Evolutionary conservation across 92 coral and sea anemone genomes (phyloP).

Genomic region (Porites evermanni): DNA sequence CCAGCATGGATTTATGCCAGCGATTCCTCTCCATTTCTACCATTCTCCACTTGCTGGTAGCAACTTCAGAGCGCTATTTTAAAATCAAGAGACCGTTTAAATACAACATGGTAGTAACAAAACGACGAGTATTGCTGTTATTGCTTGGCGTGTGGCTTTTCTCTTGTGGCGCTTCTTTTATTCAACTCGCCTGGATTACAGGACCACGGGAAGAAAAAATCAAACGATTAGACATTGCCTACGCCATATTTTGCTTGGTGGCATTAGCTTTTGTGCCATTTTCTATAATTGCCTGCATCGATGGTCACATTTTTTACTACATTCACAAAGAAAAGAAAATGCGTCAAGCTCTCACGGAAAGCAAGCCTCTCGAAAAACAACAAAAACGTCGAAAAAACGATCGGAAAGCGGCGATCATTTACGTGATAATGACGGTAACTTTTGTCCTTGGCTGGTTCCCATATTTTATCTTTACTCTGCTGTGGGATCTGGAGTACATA

Average conservation of each 20-base stretch:
- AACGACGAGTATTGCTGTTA: constrained; percentile 49
- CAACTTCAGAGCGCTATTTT: constrained; percentile 78
- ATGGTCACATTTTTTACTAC: constrained; percentile 64
- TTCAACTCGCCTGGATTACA: constrained; percentile 64
- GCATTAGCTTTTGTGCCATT: constrained; percentile 70
- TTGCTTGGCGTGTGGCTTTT: constrained; percentile 66
- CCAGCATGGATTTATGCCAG: constrained; percentile 78
- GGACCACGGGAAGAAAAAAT: not conserved
- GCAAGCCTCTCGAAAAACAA: constrained; percentile 1
- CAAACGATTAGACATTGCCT: constrained; percentile 38
- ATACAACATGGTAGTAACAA: constrained; percentile 66
- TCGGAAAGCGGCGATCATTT: constrained; percentile 56
- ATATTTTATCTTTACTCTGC: constrained; percentile 64
- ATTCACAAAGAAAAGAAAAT: constrained; percentile 58
- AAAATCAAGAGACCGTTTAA: constrained; percentile 73
- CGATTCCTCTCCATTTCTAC: constrained; percentile 75
- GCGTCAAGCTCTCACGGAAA: constrained; percentile 28
- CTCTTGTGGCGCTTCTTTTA: constrained; percentile 65
- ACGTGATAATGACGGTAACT: constrained; percentile 64
- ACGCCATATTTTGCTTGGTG: constrained; percentile 47
- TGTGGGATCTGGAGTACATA: constrained; percentile 36
- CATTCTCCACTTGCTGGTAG: constrained; percentile 80
- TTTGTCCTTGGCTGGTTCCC: constrained; percentile 81
- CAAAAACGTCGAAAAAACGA: constrained; percentile 54
- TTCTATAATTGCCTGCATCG: constrained; percentile 46